Evolutionary conservation across 2,113 vertebrate genomes (phyloP).

Genomic region (Pionites leucogaster): DNA sequence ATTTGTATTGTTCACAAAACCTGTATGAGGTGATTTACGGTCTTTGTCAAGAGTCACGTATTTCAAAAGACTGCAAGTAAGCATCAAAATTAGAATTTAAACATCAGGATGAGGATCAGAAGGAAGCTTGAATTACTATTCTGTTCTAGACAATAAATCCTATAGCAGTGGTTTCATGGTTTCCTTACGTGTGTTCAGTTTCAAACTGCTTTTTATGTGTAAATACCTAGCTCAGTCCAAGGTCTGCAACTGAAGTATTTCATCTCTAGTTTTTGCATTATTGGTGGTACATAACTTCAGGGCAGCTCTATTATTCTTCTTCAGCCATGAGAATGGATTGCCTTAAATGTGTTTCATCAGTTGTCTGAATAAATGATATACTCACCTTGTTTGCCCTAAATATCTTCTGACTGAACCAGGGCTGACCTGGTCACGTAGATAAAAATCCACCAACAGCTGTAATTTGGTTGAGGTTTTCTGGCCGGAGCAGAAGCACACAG

Average conservation of each 20-base stretch:
- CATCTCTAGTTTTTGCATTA: not conserved
- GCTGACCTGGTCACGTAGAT: not conserved
- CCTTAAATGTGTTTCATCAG: not conserved
- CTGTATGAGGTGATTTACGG: not conserved
- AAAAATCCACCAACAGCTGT: not conserved
- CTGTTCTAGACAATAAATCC: not conserved
- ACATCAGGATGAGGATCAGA: not conserved
- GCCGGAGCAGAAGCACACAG: not conserved
- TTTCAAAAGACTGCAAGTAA: not conserved
- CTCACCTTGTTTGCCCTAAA: not conserved
- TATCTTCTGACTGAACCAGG: not conserved
- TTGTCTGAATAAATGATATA: not conserved
- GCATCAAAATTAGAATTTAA: not conserved
- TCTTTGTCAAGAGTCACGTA: not conserved
- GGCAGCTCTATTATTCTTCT: not conserved
- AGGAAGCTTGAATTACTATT: not conserved
- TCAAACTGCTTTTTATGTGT: not conserved
- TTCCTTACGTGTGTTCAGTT: not conserved
- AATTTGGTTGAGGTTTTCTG: not conserved
- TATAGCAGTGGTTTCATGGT: not conserved
- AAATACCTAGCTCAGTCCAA: not conserved
- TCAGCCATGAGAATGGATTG: not conserved
- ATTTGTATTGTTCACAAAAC: not conserved
- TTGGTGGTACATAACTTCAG: not conserved
- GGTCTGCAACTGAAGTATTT: not conserved